Base-by-base conservation (phyloP, 2,113 vertebrate species). In the Scortum barcoo region DNA sequence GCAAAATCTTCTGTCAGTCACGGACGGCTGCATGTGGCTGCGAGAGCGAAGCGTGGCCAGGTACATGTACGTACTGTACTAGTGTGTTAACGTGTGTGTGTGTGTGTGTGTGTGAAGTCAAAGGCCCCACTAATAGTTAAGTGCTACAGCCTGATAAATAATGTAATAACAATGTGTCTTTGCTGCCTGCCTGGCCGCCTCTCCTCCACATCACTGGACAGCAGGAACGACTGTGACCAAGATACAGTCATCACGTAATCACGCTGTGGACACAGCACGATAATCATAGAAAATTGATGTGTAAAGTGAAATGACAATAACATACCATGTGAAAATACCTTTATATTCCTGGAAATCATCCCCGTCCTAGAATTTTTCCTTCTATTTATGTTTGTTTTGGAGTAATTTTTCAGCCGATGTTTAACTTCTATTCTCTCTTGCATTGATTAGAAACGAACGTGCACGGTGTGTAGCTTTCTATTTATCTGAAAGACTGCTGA, bases 141-240 rank as follows among this genome's bases (percentile, higher is more conserved):
- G 51, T 80, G 80, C 85, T 81, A 76, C 73, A 83, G 73, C 63
- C 66, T 80, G 63, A 83, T 90, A 54, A 84, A 88, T 86, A 72
- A 88, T 89, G 58, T 67, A 86, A 57, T 54, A 40, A 16, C 38
- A 60, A 73, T 46, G 60, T 71, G 60, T 66, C 82, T 86, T 61
- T 57, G 30, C 62, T 44, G 67, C 67, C n/a, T n/a, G n/a, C n/a
- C n/a, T 72, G 51, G 44, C 60, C 57, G 50, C 40, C 38, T 83
- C 51, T 7, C 7, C 30, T 8, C 2, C 6, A 33, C 40, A 53
- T 75, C 56, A 51, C 40, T 57, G 70, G 72, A 60, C 50, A 44
- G 30, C 38, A 75, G 28, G 44, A 73, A 33, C 38, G 66, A 16
- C 61, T 11, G 8, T 48, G 51, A 48, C 38, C 69, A 30, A 54